Base-by-base conservation (phyloP, 1,140 invertebrate species). In the Cryptotermes secundus region DNA sequence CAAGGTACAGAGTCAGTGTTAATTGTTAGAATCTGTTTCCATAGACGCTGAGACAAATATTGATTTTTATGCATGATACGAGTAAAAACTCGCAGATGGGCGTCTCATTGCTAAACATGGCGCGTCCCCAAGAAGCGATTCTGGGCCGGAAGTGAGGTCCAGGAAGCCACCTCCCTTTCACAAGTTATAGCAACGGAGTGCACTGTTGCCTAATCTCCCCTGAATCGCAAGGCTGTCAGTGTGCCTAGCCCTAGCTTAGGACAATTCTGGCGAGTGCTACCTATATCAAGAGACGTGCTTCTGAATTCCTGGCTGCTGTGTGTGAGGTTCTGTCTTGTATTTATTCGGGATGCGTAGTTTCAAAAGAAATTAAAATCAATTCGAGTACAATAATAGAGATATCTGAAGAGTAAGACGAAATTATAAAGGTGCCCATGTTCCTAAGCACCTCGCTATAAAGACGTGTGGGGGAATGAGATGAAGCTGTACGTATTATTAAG, bases 11-110 rank as follows among this genome's bases (percentile, higher is more conserved):
- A 72, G 59, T n/a, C 59, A 31, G 26, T 10, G 26, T 72, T 72
- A 72, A 72, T 72, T 72, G 59, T n/a, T 72, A 31, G 59, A 9
- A 7, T n/a, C 14, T 1, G 59, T 72, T 72, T 72, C 26, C 59
- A n/a, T n/a, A 31, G n/a, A 59, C 26, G n/a, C 26, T 31, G n/a
- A 72, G 59, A 26, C 26, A 72, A 4, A 72, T 72, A 72, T 72
- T 72, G 59, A 72, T 72, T 72, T 72, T 72, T n/a, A 72, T 72
- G 59, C 59, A 31, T 72, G 59, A 72, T 72, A 72, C 59, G 59
- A n/a, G 59, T 72, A 72, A 72, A 72, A 72, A 72, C 59, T 16
- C 59, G 59, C 59, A 72, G 59, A 72, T 72, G 59, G 59, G 59
- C 59, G 26, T 72, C 59, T 72, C 59, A 72, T 72, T 72, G 59